Evolutionary conservation across 2,113 vertebrate species (phyloP), one percentile per base, ranked within the genome.

Genomic region (Stegastes partitus): DNA sequence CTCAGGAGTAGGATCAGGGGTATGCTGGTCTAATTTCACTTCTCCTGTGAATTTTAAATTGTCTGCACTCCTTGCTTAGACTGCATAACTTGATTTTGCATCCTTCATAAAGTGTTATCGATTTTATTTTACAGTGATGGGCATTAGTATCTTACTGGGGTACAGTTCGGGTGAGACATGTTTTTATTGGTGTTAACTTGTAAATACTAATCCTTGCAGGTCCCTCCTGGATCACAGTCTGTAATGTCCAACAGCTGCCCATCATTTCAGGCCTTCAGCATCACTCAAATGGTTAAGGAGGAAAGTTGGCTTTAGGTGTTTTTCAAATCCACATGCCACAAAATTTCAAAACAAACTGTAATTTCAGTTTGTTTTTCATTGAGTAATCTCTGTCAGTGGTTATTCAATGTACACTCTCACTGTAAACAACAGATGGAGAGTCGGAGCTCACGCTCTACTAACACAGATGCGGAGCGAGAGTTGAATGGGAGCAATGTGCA

Each of bases 231-330:
- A 79, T 70, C 80, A 2, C 45, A 57, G n/a, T 81, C 88, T 11
- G 69, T 68, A 54, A 23, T 28, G 19, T 11, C 70, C n/a, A 83
- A 16, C 28, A 50, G 22, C 22, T 62, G 55, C 54, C 82, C 87
- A 11, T 65, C 83, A 1, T 42, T 21, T 23, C 71, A 65, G 59
- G 55, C 73, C 70, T 94, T 95, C 90, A 93, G 94, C 84, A 94
- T 95, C 83, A 88, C 92, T 55, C 19, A 93, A 57, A 91, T 95
- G 89, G 93, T 95, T 37, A 81, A 94, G 66, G 79, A 95, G 94
- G 95, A 82, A 90, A 93, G 94, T 95, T 54, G 42, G 31, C 59
- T 23, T 3, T 11, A 8, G 15, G 19, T 7, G 3, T 68, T 69
- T 54, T 69, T 44, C n/a, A 37, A 77, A 34, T 6, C 21, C n/a